A percentile compares a stretch with the other conserved stretches of the same genome.
Conservation (phyloP, 2,888 invertebrate species). For the Drosophila stalkeri region DNA sequence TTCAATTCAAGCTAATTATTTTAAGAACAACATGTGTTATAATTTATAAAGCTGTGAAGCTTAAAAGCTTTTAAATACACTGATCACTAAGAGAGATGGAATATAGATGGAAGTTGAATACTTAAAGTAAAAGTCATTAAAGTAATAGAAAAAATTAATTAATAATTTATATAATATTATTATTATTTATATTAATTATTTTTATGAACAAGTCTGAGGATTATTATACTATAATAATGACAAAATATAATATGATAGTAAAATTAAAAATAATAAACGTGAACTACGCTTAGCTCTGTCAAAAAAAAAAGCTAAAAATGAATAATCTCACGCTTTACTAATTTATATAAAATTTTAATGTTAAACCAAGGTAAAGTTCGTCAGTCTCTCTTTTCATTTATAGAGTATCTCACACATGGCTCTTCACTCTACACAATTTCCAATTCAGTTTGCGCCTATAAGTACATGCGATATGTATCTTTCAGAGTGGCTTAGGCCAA, state of each 20-base stretch:
- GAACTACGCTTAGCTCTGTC: no score
- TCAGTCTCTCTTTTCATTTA: not conserved
- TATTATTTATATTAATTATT: no score
- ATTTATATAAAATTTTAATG: not conserved
- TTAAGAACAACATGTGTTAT: no score
- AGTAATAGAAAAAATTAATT: not conserved
- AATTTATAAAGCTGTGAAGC: not conserved
- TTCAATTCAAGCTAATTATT: not conserved
- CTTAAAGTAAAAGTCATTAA: not conserved
- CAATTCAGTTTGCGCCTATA: slow-evolving; percentile 29
- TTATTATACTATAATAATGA: no score
- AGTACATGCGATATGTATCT: slow-evolving; percentile 51
- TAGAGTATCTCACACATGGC: slow-evolving; percentile 14
- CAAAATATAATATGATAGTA: not conserved
- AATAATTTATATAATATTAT: no score
- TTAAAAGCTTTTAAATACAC: not conserved
- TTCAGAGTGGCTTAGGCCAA: slow-evolving; percentile 69
- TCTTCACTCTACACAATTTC: slow-evolving; percentile 14
- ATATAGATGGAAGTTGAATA: not conserved
- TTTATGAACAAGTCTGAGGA: not conserved
- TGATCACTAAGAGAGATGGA: not conserved
- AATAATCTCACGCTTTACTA: not conserved
- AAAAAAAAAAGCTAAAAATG: no score
- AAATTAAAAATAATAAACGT: not conserved
- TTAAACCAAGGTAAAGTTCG: not conserved